Evolutionary conservation across 2,797 vertebrate genomes (phyloP).

Genomic region (Acipenser transmontanus): DNA sequence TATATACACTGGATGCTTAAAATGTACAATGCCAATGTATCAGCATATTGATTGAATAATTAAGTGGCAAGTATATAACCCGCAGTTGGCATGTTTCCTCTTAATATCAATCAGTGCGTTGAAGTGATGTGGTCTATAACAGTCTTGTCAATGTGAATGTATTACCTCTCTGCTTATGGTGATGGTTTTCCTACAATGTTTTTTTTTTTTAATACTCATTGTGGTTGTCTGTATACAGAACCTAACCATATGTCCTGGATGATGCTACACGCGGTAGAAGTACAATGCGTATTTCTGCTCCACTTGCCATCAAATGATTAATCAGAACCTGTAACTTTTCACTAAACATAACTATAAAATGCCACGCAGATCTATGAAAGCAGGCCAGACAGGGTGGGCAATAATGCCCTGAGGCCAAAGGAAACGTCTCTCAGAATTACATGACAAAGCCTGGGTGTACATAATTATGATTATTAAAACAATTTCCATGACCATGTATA

Average conservation of each 20-base stretch:
- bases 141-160: background rate
- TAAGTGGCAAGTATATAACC: background rate
- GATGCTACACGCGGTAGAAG: constrained; percentile 31
- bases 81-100: background rate
- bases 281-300: constrained; percentile 27
- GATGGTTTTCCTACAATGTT: background rate
- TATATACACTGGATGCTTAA: no score
- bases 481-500: constrained; percentile 82
- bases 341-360: constrained; percentile 52
- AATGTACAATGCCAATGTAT: no score
- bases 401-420: constrained; percentile 57
- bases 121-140: background rate
- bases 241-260: constrained; percentile 23
- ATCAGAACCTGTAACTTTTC: constrained; percentile 70
- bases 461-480: constrained; percentile 85
- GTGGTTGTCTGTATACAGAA: constrained; percentile 20
- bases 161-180: background rate
- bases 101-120: background rate
- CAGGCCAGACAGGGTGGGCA: constrained; percentile 56
- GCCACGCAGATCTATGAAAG: constrained; percentile 48
- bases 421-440: constrained; percentile 65
- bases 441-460: constrained; percentile 64
- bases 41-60: background rate
- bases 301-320: constrained; percentile 58
- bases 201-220: constrained; percentile 11